A percentile compares a stretch with the other conserved stretches of the same genome.
Evolutionary conservation across 1,140 invertebrate genomes (phyloP).

Genomic region (Neelides sp.): DNA sequence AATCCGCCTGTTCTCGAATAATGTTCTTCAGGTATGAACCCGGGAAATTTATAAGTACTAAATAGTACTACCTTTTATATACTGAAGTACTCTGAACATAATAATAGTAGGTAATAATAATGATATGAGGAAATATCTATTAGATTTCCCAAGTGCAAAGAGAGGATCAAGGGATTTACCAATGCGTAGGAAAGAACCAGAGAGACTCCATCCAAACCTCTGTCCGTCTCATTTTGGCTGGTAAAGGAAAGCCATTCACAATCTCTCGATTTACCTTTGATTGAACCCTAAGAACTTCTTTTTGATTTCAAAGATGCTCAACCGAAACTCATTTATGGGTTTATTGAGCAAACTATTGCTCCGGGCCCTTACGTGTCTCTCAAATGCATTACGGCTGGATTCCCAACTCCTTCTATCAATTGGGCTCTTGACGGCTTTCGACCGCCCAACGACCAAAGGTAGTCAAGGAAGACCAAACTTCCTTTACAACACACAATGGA

Average conservation of each 20-base stretch:
- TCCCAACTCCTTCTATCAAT: slow-evolving; percentile 37
- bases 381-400: slow-evolving; percentile 40
- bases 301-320: slow-evolving; percentile 28
- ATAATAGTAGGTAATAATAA: too few relatives aligned
- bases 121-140: too few relatives aligned
- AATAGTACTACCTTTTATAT: too few relatives aligned
- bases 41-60: too few relatives aligned
- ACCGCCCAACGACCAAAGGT: slow-evolving; percentile 18
- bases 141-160: slow-evolving; percentile 36
- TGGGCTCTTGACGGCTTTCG: slow-evolving; percentile 36
- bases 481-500: background rate
- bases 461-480: background rate
- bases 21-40: slow-evolving; percentile 25
- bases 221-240: slow-evolving; percentile 39
- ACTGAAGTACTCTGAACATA: too few relatives aligned
- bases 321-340: slow-evolving; percentile 33
- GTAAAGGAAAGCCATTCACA: slow-evolving; percentile 32
- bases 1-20: slow-evolving; percentile 19
- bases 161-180: slow-evolving; percentile 42
- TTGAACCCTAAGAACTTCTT: background rate
- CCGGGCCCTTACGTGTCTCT: slow-evolving; percentile 38
- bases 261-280: background rate
- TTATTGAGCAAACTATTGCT: slow-evolving; percentile 37
- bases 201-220: slow-evolving; percentile 39
- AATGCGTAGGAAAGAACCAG: slow-evolving; percentile 40